Percentiles rank a stretch among this genome's conserved stretches.
Evolutionary conservation across 2,888 invertebrate species (phyloP).

Genomic region (Masnerella sp.): DNA sequence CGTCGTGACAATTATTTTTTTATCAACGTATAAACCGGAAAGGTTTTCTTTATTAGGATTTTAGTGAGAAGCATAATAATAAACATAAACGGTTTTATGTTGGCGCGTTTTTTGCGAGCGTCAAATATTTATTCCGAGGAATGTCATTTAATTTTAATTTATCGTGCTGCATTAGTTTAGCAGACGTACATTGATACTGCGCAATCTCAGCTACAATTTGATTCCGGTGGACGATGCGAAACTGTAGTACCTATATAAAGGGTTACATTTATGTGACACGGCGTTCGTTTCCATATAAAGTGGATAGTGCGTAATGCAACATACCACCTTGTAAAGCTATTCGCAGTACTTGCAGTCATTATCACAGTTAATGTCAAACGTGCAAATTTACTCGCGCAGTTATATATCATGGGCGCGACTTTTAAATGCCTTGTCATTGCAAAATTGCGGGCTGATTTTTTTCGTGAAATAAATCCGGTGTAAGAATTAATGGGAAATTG

Average conservation of each 20-base stretch:
- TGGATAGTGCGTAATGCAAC: constrained; percentile 37
- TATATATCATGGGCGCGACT: constrained; percentile 9
- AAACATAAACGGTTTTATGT: constrained; percentile 1
- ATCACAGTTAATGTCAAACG: constrained; percentile 30
- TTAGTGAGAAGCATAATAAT: background rate
- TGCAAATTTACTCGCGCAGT: constrained; percentile 27
- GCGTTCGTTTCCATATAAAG: constrained; percentile 46
- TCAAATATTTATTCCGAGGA: constrained; percentile 9
- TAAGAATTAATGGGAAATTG: no score
- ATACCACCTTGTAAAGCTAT: constrained; percentile 40
- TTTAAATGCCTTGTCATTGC: constrained; percentile 11
- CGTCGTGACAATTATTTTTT: background rate
- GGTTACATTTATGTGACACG: constrained; percentile 39
- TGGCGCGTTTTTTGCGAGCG: background rate
- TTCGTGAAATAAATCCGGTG: no score
- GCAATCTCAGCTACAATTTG: constrained; percentile 31
- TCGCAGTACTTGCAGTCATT: constrained; percentile 34
- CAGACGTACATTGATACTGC: constrained; percentile 13
- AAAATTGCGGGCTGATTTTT: constrained; percentile 1
- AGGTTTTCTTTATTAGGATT: background rate
- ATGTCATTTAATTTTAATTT: constrained; percentile 17
- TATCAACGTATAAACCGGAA: constrained; percentile 1
- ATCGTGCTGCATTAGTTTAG: constrained; percentile 1
- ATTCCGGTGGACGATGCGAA: constrained; percentile 25
- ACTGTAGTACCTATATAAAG: constrained; percentile 37